Conservation (phyloP, 2,113 vertebrate genomes). For the Australoheros scitulus region DNA sequence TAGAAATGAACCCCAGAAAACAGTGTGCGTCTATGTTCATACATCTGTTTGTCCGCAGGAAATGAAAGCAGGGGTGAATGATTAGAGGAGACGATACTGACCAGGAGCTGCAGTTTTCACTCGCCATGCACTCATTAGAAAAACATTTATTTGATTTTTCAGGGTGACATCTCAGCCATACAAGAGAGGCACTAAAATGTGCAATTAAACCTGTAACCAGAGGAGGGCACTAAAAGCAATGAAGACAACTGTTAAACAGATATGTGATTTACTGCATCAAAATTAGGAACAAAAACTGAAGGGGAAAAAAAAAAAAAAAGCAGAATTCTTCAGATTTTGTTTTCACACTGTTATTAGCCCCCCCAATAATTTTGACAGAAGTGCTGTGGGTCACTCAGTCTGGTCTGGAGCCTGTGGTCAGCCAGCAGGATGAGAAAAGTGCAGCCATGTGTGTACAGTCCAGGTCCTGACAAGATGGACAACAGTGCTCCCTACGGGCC, state of each 20-base stretch:
- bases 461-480: conserved; percentile 60
- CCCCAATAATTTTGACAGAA: conserved; percentile 24
- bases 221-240: conserved; percentile 51
- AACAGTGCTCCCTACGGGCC: conserved; percentile 76
- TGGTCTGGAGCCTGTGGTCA: conserved; percentile 59
- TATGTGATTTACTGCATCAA: background rate
- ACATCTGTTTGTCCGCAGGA: background rate
- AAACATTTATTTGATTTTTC: background rate
- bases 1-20: background rate
- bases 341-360: background rate
- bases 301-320: background rate
- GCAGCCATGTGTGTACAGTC: conserved; percentile 34
- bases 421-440: conserved; percentile 27
- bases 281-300: background rate
- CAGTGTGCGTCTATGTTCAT: background rate
- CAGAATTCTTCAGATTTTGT: background rate
- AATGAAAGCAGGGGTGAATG: conserved; percentile 36
- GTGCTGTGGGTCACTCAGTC: conserved; percentile 48
- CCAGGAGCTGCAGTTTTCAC: conserved; percentile 3
- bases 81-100: conserved; percentile 3
- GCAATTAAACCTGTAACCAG: conserved; percentile 41
- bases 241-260: background rate
- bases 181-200: background rate
- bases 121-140: background rate
- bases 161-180: background rate